Base-by-base conservation (phyloP, 2,888 invertebrate species). In the Hirtodrosophila duncani region DNA sequence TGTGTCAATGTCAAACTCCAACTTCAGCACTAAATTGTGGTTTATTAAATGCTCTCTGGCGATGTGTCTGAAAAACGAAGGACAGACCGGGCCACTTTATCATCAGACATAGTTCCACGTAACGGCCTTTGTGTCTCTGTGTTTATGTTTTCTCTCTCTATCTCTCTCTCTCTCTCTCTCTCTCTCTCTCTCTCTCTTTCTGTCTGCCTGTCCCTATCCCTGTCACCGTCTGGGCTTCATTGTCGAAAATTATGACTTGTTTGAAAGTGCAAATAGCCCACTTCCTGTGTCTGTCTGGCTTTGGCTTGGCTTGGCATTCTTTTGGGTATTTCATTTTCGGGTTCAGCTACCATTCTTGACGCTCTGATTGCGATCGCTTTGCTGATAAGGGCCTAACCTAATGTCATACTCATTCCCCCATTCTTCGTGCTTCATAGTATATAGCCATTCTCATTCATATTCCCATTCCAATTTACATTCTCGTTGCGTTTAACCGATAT, bases 181-280 rank as follows among this genome's bases (percentile, higher is more conserved):
- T 58, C 42, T 57, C 33, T 44, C 44, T 52, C 50, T 62, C 59
- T 63, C 70, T 29, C 38, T n/a, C 43, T 49, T 55, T 60, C 63
- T 58, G 45, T 57, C 33, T 44, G 46, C 50, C 50, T 62, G 62
- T 63, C 70, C 26, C 38, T n/a, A n/a, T n/a, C n/a, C n/a, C n/a
- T n/a, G n/a, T n/a, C n/a, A n/a, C n/a, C n/a, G n/a, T n/a, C n/a
- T n/a, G 33, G 27, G 17, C 17, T 24, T 37, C 46, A 56, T 53
- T 80, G 72, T 67, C 79, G 66, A 81, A 78, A 77, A 78, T 81
- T 81, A 75, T 75, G 75, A 74, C 79, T 81, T 78, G 79, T 78
- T 78, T 70, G 56, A 60, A 78, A 74, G 81, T 78, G 79, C 70
- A 77, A 77, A 81, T 77, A 78, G 77, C 70, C 63, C 56, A 81